These are phyloP conservation scores for Sclerurus mexicanus DNA, from an alignment of 2,113 vertebrate species.

Conservation along the genomic window DNA sequence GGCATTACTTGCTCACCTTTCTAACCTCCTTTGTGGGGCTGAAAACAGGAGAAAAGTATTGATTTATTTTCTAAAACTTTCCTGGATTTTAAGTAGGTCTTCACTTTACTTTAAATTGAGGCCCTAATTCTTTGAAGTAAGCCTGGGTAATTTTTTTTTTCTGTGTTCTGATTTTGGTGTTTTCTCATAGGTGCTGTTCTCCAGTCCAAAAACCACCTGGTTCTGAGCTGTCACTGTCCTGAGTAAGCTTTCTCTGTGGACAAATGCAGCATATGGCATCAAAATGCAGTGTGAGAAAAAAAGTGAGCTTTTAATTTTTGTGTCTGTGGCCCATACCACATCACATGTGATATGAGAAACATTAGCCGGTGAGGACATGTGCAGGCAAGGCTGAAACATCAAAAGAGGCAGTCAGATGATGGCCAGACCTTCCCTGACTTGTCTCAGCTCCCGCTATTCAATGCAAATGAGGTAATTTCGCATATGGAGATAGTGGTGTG, in stretches of 20 bases:
- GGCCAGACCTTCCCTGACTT: not conserved
- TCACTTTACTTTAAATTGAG: not conserved
- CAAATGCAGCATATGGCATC: not conserved
- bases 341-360: not conserved
- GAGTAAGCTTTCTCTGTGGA: not conserved
- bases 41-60: not conserved
- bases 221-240: not conserved
- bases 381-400: not conserved
- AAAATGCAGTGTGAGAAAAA: not conserved
- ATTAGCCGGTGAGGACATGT: not conserved
- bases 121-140: not conserved
- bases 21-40: not conserved
- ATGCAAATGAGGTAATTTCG: not conserved
- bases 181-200: not conserved
- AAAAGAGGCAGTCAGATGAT: not conserved
- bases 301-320: not conserved
- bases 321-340: not conserved
- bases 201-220: not conserved
- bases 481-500: not conserved
- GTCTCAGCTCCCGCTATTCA: constrained; percentile 1
- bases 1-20: not conserved
- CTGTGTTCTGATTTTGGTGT: not conserved
- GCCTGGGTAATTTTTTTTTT: not conserved
- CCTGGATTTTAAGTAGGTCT: not conserved
- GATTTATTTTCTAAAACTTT: not conserved